These are phyloP conservation scores for Lasiurus cinereus DNA, from an alignment of 2,113 vertebrate species.

Conservation along the genomic window DNA sequence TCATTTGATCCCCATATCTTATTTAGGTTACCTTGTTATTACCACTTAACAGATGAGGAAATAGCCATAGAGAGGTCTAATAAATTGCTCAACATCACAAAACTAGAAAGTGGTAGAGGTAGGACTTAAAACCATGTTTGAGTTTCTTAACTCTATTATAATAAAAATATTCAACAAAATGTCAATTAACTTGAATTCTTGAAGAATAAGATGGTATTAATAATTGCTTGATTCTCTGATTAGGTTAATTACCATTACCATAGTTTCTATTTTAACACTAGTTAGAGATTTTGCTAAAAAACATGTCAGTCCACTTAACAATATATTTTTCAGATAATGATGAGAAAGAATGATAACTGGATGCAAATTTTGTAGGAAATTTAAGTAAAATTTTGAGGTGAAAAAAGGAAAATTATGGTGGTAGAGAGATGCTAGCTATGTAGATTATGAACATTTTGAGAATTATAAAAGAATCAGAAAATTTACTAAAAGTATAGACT, in stretches of 20 bases:
- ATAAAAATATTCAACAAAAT: neutral
- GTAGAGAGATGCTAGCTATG: neutral
- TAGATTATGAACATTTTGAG: neutral
- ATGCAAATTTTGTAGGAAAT: neutral
- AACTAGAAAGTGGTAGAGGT: too few relatives aligned
- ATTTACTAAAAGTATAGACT: neutral
- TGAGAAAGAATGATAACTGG: neutral
- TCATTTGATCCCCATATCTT: neutral
- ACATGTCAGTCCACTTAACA: neutral
- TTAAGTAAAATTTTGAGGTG: neutral
- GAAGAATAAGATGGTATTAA: neutral
- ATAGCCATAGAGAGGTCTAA: neutral
- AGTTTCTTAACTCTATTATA: neutral
- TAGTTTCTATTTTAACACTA: conserved; percentile 16
- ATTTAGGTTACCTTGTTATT: neutral
- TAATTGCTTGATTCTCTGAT: neutral
- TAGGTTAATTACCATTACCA: neutral
- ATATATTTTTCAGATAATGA: neutral
- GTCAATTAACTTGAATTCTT: conserved; percentile 23
- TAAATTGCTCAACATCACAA: neutral
- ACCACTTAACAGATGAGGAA: neutral
- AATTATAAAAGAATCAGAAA: conserved; percentile 5
- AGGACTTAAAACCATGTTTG: neutral
- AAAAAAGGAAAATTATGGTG: neutral
- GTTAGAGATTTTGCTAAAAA: neutral